These are phyloP conservation scores for Sylvia atricapilla DNA, from an alignment of 2,113 vertebrate genomes.

Conservation along the genomic window DNA sequence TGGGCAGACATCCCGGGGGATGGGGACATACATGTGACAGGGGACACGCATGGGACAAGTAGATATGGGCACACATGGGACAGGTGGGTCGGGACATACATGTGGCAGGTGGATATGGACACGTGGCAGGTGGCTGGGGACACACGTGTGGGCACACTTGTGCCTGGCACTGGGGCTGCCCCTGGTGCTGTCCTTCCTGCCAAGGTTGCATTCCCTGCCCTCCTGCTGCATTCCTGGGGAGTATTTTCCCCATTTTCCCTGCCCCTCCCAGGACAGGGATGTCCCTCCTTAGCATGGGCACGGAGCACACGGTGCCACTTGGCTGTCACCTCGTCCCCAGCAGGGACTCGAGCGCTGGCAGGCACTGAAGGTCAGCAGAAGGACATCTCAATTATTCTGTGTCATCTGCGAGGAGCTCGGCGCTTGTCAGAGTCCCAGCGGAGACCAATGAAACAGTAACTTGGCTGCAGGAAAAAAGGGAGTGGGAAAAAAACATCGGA, in stretches of 20 bases:
- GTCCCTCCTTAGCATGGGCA: neutral
- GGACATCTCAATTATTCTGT: constrained; percentile 74
- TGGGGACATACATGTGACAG: neutral
- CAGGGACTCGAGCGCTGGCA: constrained; percentile 34
- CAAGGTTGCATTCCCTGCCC: rapidly evolving
- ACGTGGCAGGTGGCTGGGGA: neutral
- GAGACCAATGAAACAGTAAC: constrained; percentile 58
- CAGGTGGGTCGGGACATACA: neutral
- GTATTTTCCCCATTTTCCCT: rapidly evolving
- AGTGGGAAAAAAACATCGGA: neutral
- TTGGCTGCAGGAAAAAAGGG: constrained; percentile 48
- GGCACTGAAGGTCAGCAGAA: constrained; percentile 74
- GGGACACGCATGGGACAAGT: neutral
- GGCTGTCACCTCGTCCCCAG: constrained; percentile 25
- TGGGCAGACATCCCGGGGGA: rapidly evolving
- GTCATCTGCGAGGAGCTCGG: constrained; percentile 64
- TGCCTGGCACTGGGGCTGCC: neutral
- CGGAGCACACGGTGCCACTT: constrained; percentile 2
- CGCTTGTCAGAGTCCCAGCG: constrained; percentile 56
- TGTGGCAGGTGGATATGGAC: neutral
- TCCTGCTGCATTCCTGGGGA: rapidly evolving
- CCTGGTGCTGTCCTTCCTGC: rapidly evolving
- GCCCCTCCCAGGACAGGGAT: no score
- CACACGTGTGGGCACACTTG: rapidly evolving
- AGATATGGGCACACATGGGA: neutral